Base-by-base conservation (phyloP, 2,888 invertebrate genomes). In the Melipona beecheii region DNA sequence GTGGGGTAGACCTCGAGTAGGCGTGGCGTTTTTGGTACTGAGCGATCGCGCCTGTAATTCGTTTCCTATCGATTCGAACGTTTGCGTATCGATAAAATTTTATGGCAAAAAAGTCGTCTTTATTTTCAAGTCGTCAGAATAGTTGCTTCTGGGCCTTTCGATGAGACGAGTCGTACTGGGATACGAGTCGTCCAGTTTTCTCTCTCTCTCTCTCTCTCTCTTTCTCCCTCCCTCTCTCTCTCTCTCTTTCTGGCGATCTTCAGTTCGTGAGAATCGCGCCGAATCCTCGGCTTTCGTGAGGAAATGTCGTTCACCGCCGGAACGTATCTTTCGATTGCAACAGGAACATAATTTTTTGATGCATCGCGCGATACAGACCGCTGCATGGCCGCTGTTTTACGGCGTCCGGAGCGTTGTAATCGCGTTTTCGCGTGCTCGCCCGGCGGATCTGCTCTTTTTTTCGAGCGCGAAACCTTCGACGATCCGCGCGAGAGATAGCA, bases 401-500 rank as follows among this genome's bases (percentile, higher is more conserved):
- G 43, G 43, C 49, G 21, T 74, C 27, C 21, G n/a, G 31, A 49
- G 64, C 62, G 60, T 77, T 71, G 83, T 83, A 84, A 84, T 78
- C 74, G 56, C 75, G 54, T 76, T 79, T 76, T 84, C 79, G 75
- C 84, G 84, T 79, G 84, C 76, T 79, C 24, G 27, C 75, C 50
- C 31, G 73, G 76, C 64, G 72, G 62, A 65, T 76, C 62, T 31
- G 72, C 24, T 52, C 62, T 75, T 65, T 75, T 75, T 84, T 43
- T 70, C 72, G 49, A 74, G 58, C 52, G 70, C 62, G 17, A 49
- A 27, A 70, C 15, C 17, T 43, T 66, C 24, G 66, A 49, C 66
- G 36, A 65, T 21, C 3, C 21, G 64, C 21, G 36, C 36, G 62
- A 19, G 19, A 62, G 74, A 79, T 75, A 64, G 71, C 60, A 66